Conservation (phyloP, 2,888 invertebrate genomes). For the Ernsta delagoae region DNA sequence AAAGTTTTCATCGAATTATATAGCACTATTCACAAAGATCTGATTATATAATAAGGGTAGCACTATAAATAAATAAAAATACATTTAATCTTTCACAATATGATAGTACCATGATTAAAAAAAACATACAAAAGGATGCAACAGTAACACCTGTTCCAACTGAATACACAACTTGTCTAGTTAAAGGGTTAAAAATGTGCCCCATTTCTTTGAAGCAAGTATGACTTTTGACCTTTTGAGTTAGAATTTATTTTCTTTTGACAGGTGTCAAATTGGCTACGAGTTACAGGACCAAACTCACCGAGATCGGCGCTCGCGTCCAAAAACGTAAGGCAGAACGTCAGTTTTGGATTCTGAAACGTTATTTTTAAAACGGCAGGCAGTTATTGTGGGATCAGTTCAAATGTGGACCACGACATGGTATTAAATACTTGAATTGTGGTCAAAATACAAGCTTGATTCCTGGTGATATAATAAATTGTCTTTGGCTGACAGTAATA, state of each 20-base stretch:
- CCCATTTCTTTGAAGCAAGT: too few species aligned
- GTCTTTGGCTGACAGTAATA: not conserved
- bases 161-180: too few species aligned
- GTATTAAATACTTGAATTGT: conserved; percentile 6
- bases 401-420: conserved; percentile 3
- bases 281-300: conserved; percentile 86
- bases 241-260: conserved; percentile 23
- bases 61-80: too few species aligned
- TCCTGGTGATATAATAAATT: not conserved
- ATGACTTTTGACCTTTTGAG: too few species aligned
- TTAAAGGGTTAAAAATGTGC: too few species aligned
- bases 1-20: too few species aligned
- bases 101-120: too few species aligned
- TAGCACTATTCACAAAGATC: too few species aligned
- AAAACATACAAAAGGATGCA: too few species aligned
- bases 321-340: conserved; percentile 69
- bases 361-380: not conserved
- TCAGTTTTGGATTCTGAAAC: conserved; percentile 72
- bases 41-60: too few species aligned
- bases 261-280: conserved; percentile 82
- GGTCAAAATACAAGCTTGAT: conserved; percentile 1
- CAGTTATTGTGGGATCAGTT: not conserved
- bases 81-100: too few species aligned
- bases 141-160: too few species aligned
- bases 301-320: conserved; percentile 73